phyloP scores from a whole-genome alignment of 2,797 vertebrate genomes.

The Cynopterus sphinx region DNA sequence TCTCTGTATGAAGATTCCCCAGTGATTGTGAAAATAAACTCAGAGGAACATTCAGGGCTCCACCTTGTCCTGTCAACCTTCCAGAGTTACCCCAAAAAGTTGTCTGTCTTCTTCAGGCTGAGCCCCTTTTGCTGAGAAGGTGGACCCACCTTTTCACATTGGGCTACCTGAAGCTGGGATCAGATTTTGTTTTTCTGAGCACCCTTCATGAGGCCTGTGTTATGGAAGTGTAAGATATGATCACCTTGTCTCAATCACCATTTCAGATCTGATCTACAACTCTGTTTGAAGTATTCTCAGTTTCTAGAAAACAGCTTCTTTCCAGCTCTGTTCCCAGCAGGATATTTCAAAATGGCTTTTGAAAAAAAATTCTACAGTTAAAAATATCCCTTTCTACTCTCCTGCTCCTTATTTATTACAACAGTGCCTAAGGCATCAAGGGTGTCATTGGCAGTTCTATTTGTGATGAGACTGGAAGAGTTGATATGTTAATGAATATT shows the following conservation, averaged over 20 bases:
- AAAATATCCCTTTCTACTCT: slow-evolving; percentile 74
- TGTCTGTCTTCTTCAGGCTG: neutral
- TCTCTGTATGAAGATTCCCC: neutral
- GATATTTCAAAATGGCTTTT: slow-evolving; percentile 79
- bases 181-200: neutral
- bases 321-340: slow-evolving; percentile 68
- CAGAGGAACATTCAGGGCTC: neutral
- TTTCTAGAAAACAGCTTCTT: slow-evolving; percentile 72
- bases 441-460: neutral
- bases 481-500: slow-evolving; percentile 74
- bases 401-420: slow-evolving; percentile 76
- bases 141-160: neutral
- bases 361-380: slow-evolving; percentile 53
- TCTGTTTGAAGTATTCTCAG: slow-evolving; percentile 24
- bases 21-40: neutral
- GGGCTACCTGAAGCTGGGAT: neutral
- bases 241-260: neutral
- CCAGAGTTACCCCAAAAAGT: neutral
- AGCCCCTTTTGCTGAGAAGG: neutral
- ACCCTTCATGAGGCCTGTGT: neutral
- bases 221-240: neutral
- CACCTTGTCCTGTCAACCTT: neutral
- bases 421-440: slow-evolving; percentile 67
- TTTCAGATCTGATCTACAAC: slow-evolving; percentile 28
- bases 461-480: slow-evolving; percentile 56